Conservation (phyloP, 2,113 vertebrate genomes). For the Cheilinus undulatus region DNA sequence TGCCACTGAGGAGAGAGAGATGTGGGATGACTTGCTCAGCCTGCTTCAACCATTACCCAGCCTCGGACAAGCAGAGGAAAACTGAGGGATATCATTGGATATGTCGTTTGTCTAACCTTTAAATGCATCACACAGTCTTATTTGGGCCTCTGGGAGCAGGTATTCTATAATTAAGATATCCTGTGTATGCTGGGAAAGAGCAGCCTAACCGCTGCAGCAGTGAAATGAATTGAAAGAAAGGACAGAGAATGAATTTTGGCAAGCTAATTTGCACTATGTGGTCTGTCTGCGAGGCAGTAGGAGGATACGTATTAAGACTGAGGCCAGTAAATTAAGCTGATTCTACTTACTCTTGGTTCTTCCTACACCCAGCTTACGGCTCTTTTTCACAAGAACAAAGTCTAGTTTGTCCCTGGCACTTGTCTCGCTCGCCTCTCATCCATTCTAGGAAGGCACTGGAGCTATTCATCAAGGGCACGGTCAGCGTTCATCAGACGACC, state of each 20-base stretch:
- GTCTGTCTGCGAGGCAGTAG: slow-evolving; percentile 18
- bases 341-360: slow-evolving; percentile 42
- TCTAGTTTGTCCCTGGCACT: slow-evolving; percentile 51
- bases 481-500: slow-evolving; percentile 62
- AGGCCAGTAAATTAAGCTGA: slow-evolving; percentile 44
- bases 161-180: neutral
- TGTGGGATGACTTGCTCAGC: too few species aligned
- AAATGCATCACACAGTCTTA: neutral
- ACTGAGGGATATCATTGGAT: too few species aligned
- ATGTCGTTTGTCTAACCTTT: too few species aligned
- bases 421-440: slow-evolving; percentile 35
- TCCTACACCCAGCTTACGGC: slow-evolving; percentile 26
- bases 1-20: too few species aligned
- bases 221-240: slow-evolving; percentile 14
- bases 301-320: slow-evolving; percentile 20
- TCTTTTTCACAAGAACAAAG: slow-evolving; percentile 25
- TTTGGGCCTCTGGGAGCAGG: neutral
- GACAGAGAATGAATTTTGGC: slow-evolving; percentile 24
- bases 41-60: too few species aligned
- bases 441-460: slow-evolving; percentile 37
- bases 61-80: too few species aligned
- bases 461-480: slow-evolving; percentile 66
- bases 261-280: slow-evolving; percentile 31
- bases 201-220: neutral
- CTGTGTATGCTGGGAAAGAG: neutral